Evolutionary conservation across 2,888 invertebrate genomes (phyloP), one percentile per base, ranked within the genome.

Genomic region (Rhaphigaster nebulosa): DNA sequence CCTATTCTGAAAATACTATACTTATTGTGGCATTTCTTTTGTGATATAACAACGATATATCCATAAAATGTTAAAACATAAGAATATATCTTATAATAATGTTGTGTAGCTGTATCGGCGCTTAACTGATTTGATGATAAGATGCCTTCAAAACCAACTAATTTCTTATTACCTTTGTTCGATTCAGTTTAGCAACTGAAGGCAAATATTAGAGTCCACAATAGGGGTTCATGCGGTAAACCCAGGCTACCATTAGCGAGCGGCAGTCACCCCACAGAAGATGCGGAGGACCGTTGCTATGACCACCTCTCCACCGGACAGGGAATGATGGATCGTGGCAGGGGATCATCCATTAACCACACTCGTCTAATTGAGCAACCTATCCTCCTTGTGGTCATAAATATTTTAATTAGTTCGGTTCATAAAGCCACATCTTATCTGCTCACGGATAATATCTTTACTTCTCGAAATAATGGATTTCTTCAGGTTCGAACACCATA

Each of bases 301-400:
- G 70, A 76, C 70, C 15, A 76, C 38, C 70, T 29, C 65, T 84
- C 45, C 84, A 23, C 45, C 26, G 84, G 84, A 50, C 84, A 50
- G 84, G 41, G 84, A 45, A 84, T 84, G 84, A 84, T 84, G 84
- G 84, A 84, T 84, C 84, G n/a, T n/a, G 15, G 13, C 4, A 23
- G 5, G 45, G 41, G n/a, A 41, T 45, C 84, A 84, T 84, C 84
- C 84, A 84, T 84, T 84, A 41, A 50, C 84, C 45, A 84, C 84
- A 45, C 1, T 84, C 84, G n/a, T n/a, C 84, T 84, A 84, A 84
- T 84, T 84, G 84, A 84, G 84, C 84, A 84, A 76, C 45, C 84
- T n/a, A 41, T n/a, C 84, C 84, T 29, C 26, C n/a, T n/a, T n/a
- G 10, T n/a, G 29, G 45, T 45, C 84, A 84, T 84, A 26, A 84